Evolutionary conservation across 2,888 invertebrate genomes (phyloP).

Genomic region (Tetranychus truncatus): DNA sequence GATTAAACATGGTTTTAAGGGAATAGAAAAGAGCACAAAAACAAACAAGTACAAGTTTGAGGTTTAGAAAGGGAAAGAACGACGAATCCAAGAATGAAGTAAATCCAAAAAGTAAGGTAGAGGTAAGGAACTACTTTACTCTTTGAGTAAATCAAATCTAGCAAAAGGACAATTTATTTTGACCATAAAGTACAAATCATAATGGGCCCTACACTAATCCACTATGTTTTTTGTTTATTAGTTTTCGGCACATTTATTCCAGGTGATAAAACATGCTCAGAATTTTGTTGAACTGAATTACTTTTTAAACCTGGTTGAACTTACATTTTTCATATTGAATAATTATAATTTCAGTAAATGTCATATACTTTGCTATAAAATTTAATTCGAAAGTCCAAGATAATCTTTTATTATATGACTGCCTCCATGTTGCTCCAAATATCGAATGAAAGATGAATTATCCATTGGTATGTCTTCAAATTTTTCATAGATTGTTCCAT

Average conservation of each 20-base stretch:
- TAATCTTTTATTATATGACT: not conserved
- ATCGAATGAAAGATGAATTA: constrained; percentile 7
- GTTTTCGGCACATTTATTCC: too few species aligned
- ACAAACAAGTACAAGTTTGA: not conserved
- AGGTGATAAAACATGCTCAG: too few species aligned
- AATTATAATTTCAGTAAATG: too few species aligned
- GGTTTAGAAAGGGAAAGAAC: not conserved
- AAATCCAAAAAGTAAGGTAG: too few species aligned
- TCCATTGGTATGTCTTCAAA: constrained; percentile 6
- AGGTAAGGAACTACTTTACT: too few species aligned
- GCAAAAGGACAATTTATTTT: not conserved
- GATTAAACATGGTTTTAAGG: constrained; percentile 51
- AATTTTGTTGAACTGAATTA: too few species aligned
- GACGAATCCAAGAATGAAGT: not conserved
- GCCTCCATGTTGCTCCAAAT: not conserved
- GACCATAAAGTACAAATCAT: too few species aligned
- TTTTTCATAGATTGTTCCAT: not conserved
- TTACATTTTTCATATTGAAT: too few species aligned
- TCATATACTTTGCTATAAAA: too few species aligned
- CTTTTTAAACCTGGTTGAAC: too few species aligned
- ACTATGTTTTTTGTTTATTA: too few species aligned
- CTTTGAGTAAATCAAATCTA: not conserved
- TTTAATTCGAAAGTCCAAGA: not conserved
- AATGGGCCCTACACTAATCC: too few species aligned
- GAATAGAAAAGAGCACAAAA: constrained; percentile 59